Evolutionary conservation across 2,888 invertebrate genomes (phyloP), one percentile per base, ranked within the genome.

Genomic region (Ernsta delagoae): DNA sequence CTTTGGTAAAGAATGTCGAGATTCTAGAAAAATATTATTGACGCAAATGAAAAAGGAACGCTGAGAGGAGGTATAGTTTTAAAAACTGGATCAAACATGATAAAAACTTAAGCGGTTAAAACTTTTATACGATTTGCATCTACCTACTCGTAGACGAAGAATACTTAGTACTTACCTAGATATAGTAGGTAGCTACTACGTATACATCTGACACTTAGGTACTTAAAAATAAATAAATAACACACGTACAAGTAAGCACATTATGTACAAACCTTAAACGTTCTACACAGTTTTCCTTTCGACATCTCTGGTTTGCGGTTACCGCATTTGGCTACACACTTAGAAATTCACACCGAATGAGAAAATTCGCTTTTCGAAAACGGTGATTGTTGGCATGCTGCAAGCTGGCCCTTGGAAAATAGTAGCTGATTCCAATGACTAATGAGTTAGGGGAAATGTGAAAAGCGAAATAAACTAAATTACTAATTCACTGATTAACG

Each of bases 391-490:
- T 31, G 31, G 31, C 31, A 31, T 31, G 31, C 31, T 31, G 31
- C 31, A 31, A 31, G 31, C 76, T 70, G 77, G 79, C 80, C 79
- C 79, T 79, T 81, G 83, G 88, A 88, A 90, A 90, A 90, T 89
- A 88, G 82, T 84, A 76, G 76, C 80, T 77, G 77, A 75, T 74
- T 82, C 81, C 88, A 89, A 90, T 89, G 85, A 87, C 81, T 88
- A 89, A 90, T 89, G 85, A 87, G 83, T 78, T 75, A 79, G 84
- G 84, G 85, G 83, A 85, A 81, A 80, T 78, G 79, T 77, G 77
- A 81, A 85, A 85, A 83, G 79, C 77, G 77, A 81, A 85, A 84
- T 83, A 80, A 82, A 81, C 78, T 92, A 88, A 88, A 90, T 90
- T 87, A 90, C 87, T 69, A 63, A 63, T 63, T 69, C 50, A 59